These are phyloP conservation scores for Herminia tarsipennalis DNA, from an alignment of 2,888 invertebrate genomes.

Conservation along the genomic window DNA sequence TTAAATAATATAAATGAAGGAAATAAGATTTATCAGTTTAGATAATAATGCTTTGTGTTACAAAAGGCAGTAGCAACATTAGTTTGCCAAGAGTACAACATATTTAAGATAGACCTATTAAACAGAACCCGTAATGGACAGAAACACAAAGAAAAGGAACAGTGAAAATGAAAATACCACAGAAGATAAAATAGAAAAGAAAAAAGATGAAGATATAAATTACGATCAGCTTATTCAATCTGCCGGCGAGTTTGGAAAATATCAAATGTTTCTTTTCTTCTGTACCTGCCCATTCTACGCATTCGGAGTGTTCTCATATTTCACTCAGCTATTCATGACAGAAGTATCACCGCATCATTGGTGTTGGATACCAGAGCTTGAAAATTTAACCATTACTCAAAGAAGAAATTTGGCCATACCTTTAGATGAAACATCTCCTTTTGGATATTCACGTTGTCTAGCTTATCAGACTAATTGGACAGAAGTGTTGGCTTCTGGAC, in stretches of 20 bases:
- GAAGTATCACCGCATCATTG: slow-evolving; percentile 66
- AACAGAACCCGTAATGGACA: too few relatives aligned
- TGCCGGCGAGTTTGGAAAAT: slow-evolving; percentile 67
- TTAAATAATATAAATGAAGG: too few relatives aligned
- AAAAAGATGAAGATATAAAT: slow-evolving; percentile 40
- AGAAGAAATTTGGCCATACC: slow-evolving; percentile 62
- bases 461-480: slow-evolving; percentile 65
- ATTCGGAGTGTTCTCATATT: slow-evolving; percentile 63
- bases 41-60: too few relatives aligned
- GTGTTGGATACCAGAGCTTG: slow-evolving; percentile 68
- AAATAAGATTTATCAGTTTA: too few relatives aligned
- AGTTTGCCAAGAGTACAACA: too few relatives aligned
- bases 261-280: slow-evolving; percentile 60
- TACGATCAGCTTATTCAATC: slow-evolving; percentile 61
- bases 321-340: slow-evolving; percentile 65
- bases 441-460: slow-evolving; percentile 65
- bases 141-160: too few relatives aligned
- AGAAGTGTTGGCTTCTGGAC: slow-evolving; percentile 50
- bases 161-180: too few relatives aligned
- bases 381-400: slow-evolving; percentile 57
- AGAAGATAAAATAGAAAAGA: too few relatives aligned
- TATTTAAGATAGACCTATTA: too few relatives aligned
- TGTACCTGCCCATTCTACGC: slow-evolving; percentile 64
- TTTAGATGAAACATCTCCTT: slow-evolving; percentile 43
- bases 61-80: too few relatives aligned